Percentiles rank a stretch among this genome's conserved stretches.
Conservation (phyloP, 2,888 invertebrate species). For the Euphydryas editha region DNA sequence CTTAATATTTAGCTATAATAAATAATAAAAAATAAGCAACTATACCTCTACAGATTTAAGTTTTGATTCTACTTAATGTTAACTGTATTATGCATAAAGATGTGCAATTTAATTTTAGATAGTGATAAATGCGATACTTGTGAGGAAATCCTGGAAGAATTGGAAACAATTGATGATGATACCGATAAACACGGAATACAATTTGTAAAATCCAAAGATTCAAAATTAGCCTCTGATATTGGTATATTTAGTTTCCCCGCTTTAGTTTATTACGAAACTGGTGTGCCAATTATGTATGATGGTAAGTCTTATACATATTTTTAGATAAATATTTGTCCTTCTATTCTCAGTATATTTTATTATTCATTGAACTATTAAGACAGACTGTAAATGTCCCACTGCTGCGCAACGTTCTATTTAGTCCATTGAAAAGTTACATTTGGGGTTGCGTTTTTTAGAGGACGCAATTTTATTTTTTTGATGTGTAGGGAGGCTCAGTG, state of each 20-base stretch:
- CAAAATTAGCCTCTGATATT: constrained; percentile 94
- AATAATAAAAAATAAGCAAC: neutral
- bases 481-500: too few relatives aligned
- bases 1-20: neutral
- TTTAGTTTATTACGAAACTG: constrained; percentile 96
- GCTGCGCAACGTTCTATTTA: neutral
- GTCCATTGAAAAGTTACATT: too few relatives aligned
- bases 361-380: too few relatives aligned
- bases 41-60: neutral
- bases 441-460: too few relatives aligned
- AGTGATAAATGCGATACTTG: constrained; percentile 94
- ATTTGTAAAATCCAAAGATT: constrained; percentile 96
- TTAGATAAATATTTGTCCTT: neutral
- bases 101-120: constrained; percentile 78
- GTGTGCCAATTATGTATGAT: constrained; percentile 97
- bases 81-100: neutral
- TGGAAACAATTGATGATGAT: constrained; percentile 96
- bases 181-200: constrained; percentile 96
- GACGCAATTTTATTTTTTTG: too few relatives aligned
- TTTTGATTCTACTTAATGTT: too few relatives aligned
- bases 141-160: constrained; percentile 91
- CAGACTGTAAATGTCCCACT: neutral
- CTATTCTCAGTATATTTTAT: too few relatives aligned
- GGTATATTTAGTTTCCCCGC: constrained; percentile 97
- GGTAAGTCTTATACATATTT: constrained; percentile 85